Evolutionary conservation across 2,113 vertebrate genomes (phyloP), one percentile per base, ranked within the genome.

Genomic region (Phasianus colchicus): DNA sequence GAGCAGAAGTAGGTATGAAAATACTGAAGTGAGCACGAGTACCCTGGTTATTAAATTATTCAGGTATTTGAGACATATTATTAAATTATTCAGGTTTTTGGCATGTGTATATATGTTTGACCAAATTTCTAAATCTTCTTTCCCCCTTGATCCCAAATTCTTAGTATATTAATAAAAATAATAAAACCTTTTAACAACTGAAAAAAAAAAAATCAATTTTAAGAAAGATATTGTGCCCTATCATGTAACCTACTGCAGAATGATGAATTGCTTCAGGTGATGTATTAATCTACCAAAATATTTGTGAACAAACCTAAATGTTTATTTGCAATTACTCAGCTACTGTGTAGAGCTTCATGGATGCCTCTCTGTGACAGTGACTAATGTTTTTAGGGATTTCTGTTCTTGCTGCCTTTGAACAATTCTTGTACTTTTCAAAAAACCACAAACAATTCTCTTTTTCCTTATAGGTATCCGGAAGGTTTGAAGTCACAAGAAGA

Each of bases 391-490:
- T 61, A 32, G 57, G 61, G 65, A 7, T 16, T 36, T 17, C 70
- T 86, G 20, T 78, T 95, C 65, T 20, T 71, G 50, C 21, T 95
- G 65, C 54, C 32, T 95, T 80, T 94, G 80, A 96, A 84, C 75
- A 94, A 91, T 86, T 94, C 71, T 93, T 77, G 9, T 70, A 34
- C 75, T 90, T 90, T 94, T 43, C 85, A 79, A 94, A 92, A 74
- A 76, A 76, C 67, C 93, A 92, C 86, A 82, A 94, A 82, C 83
- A 79, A n/a, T 38, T 97, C 71, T 97, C 86, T 97, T 92, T 98
- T 97, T 93, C 94, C 80, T 98, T 97, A 29, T 89, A 98, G 98
- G 97, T 96, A 57, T 76, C 95, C 88, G 95, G 96, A 97, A 96
- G 83, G 85, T 83, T 97, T 97, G 97, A 98, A 93, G 94, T 95